Base-by-base conservation (phyloP, 2,888 invertebrate genomes). In the Ichneumoninae sp. region DNA sequence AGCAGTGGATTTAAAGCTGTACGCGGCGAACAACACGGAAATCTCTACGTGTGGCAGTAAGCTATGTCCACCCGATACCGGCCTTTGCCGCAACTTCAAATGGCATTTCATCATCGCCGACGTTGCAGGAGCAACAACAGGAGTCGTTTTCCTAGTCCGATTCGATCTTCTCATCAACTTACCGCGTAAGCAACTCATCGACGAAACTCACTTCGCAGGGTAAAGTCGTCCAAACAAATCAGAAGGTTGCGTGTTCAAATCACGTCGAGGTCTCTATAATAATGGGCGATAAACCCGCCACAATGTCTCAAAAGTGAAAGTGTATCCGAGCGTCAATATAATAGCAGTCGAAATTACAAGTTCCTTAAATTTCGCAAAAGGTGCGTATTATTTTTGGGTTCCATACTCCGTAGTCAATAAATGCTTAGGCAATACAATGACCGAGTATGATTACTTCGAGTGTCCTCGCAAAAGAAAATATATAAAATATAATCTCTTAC, bases 171-270 rank as follows among this genome's bases (percentile, higher is more conserved):
- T 86, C 1, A 57, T 87, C 10, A 86, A 87, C 54, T 44, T 86
- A 1, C 83, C 78, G 8, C n/a, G 76, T 0, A 65, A 54, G 10
- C 33, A 52, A 0, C 22, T 80, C 22, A 80, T 65, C 52, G 80
- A 80, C 80, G 3, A 52, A 69, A 0, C 72, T 65, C 54, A 54
- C 80, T 13, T 22, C 83, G 3, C 26, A 5, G 5, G 83, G 70
- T 1, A 16, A 75, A 0, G 33, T 70, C 36, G 19, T 40, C 0
- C 33, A 50, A 16, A 75, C 62, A 5, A 54, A 97, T 97, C 97
- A 97, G 97, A 97, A 97, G 97, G 97, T 97, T 97, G 97, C 97
- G 97, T 97, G 97, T 97, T 97, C 97, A 97, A 97, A 97, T 97
- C 97, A 97, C 97, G 97, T 97, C 97, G 97, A 97, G 97, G 97